These are phyloP conservation scores for Lontra canadensis DNA, from an alignment of 2,113 vertebrate genomes.

Conservation along the genomic window DNA sequence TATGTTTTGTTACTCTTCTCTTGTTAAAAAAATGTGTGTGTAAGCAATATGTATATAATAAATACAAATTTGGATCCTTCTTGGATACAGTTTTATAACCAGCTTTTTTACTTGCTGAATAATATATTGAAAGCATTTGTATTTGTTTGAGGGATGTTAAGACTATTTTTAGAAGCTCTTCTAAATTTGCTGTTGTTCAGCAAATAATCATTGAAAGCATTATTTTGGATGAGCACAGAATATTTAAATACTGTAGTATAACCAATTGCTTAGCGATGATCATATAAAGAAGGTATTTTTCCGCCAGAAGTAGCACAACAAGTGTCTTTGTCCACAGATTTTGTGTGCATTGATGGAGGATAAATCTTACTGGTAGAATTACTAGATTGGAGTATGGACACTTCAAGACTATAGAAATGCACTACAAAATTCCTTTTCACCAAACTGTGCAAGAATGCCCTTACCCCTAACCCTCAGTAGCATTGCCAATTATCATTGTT, in stretches of 20 bases:
- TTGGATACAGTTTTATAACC: background rate
- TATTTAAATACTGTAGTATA: slow-evolving; percentile 9
- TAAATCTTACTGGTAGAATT: background rate
- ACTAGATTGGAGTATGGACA: background rate
- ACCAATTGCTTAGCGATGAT: background rate
- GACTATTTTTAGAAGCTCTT: slow-evolving; percentile 50
- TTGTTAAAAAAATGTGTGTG: background rate
- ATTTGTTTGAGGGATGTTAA: slow-evolving; percentile 35
- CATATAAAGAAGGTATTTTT: background rate
- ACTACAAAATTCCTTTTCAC: background rate
- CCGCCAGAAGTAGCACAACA: background rate
- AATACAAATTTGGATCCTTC: background rate
- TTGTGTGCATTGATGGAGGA: background rate
- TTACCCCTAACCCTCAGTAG: background rate
- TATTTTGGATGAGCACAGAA: slow-evolving; percentile 24
- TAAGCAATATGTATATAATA: background rate
- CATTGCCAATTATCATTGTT: background rate
- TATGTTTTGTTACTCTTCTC: background rate
- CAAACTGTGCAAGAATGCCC: background rate
- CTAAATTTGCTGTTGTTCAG: slow-evolving; percentile 31
- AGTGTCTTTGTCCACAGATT: slow-evolving; percentile 21
- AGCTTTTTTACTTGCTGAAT: slow-evolving; percentile 27
- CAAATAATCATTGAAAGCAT: slow-evolving; percentile 30
- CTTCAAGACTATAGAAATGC: background rate
- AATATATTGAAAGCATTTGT: slow-evolving; percentile 39